Conservation (phyloP, 2,888 invertebrate genomes). For the Lasioglossum lativentre region DNA sequence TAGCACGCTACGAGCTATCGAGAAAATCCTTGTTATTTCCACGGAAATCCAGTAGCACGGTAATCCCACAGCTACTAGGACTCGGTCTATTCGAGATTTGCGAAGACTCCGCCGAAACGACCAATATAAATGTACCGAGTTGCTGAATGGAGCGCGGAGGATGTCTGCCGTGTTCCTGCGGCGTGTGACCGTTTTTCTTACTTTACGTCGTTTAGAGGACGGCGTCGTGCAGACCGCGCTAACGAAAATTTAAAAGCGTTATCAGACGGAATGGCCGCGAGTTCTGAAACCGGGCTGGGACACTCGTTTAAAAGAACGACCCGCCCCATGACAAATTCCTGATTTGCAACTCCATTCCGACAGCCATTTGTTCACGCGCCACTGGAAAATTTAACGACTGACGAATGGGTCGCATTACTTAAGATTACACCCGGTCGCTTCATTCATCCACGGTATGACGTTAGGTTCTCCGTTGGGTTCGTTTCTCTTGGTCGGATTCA, state of each 20-base stretch:
- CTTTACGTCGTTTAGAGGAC: conserved; percentile 67
- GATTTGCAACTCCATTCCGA: conserved; percentile 68
- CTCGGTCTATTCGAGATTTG: conserved; percentile 26
- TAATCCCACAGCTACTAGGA: background rate
- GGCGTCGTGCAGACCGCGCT: conserved; percentile 34
- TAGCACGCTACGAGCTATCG: background rate
- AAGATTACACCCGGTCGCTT: conserved; percentile 61
- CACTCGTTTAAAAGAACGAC: conserved; percentile 40
- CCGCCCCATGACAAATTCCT: conserved; percentile 64
- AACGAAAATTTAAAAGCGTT: conserved; percentile 73
- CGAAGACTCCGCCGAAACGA: conserved; percentile 31
- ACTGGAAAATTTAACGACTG: conserved; percentile 63
- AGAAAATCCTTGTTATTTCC: conserved; percentile 6
- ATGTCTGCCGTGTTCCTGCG: conserved; percentile 57
- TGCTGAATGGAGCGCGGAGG: conserved; percentile 42
- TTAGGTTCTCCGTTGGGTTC: background rate
- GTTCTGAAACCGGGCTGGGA: conserved; percentile 36
- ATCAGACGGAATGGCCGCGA: conserved; percentile 57
- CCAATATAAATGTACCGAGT: conserved; percentile 60
- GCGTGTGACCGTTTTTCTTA: conserved; percentile 69
- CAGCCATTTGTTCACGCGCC: conserved; percentile 57
- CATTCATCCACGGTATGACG: conserved; percentile 26
- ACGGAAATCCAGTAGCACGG: background rate
- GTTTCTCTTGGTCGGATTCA: background rate
- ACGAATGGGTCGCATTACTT: conserved; percentile 68